These are phyloP conservation scores for Limenitis camilla DNA, from an alignment of 2,888 invertebrate species.

Conservation along the genomic window DNA sequence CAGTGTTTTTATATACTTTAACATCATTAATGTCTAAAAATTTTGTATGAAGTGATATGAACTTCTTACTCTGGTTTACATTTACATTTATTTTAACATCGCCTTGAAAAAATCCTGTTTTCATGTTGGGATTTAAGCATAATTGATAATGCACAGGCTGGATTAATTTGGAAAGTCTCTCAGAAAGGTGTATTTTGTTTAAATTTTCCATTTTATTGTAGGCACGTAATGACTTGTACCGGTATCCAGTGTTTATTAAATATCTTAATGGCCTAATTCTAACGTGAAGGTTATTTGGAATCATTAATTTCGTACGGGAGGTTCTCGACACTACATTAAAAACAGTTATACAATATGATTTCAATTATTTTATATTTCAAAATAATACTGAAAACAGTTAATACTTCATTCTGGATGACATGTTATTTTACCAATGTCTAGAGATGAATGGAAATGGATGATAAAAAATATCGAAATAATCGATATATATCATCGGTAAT, in stretches of 20 bases:
- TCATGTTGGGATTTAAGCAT: conserved; percentile 44
- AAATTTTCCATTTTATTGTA: conserved; percentile 29
- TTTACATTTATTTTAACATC: conserved; percentile 51
- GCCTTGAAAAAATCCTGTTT: conserved; percentile 47
- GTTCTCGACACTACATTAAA: neutral
- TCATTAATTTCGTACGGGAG: neutral
- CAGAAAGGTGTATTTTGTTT: conserved; percentile 37
- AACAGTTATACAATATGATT: too few relatives aligned
- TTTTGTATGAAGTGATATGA: conserved; percentile 74
- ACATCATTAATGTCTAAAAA: conserved; percentile 68
- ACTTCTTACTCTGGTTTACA: conserved; percentile 49
- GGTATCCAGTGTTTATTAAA: neutral
- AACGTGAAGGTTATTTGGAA: neutral
- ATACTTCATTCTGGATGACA: too few relatives aligned
- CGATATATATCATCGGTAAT: too few relatives aligned
- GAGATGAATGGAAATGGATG: too few relatives aligned
- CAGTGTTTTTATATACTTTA: conserved; percentile 39
- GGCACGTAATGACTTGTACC: neutral
- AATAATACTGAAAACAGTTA: too few relatives aligned
- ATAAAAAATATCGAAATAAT: too few relatives aligned
- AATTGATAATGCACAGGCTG: conserved; percentile 55
- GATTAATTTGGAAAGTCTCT: conserved; percentile 46
- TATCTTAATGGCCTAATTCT: too few relatives aligned
- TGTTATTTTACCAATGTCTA: too few relatives aligned
- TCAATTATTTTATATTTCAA: too few relatives aligned